Conservation (phyloP, 2,113 vertebrate species). For the Clarias batrachus region DNA sequence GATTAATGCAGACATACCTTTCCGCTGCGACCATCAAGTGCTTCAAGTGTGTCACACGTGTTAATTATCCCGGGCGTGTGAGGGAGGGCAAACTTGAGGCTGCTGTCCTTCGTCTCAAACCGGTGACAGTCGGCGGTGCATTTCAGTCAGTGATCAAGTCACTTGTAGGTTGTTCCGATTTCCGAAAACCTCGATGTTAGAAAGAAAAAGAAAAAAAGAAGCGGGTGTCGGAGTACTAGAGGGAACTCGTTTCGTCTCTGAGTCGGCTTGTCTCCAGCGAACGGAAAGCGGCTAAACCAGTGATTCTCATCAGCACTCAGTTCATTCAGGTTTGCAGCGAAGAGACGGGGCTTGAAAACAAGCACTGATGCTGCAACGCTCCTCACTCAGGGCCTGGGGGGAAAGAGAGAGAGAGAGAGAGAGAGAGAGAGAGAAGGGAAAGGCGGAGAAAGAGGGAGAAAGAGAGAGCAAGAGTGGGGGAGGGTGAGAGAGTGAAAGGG, state of each 20-base stretch:
- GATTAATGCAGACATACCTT: conserved; percentile 5
- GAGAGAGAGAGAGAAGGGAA: conserved; percentile 22
- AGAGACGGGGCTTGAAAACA: conserved; percentile 49
- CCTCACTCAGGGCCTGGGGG: conserved; percentile 33
- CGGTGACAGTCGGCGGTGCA: conserved; percentile 40
- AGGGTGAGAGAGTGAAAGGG: not conserved
- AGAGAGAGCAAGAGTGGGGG: conserved; percentile 26
- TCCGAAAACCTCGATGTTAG: not conserved
- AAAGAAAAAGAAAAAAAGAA: not conserved
- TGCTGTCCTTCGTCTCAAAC: conserved; percentile 11
- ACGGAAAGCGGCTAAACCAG: conserved; percentile 48
- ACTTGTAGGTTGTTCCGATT: conserved; percentile 23
- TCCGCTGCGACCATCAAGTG: conserved; percentile 17
- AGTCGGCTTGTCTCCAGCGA: conserved; percentile 57
- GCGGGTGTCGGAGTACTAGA: not conserved
- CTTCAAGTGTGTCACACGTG: not conserved
- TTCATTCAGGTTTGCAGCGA: conserved; percentile 53
- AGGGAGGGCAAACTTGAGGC: conserved; percentile 60
- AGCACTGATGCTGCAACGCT: conserved; percentile 53
- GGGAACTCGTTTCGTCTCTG: conserved; percentile 50
- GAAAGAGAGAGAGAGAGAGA: conserved; percentile 38
- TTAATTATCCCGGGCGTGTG: conserved; percentile 58
- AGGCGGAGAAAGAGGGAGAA: not conserved
- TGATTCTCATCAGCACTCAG: conserved; percentile 62
- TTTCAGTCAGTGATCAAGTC: conserved; percentile 53